Percentiles rank a stretch among this genome's conserved stretches.
Evolutionary conservation across 2,113 vertebrate genomes (phyloP).

Genomic region (Sebastes fasciatus): DNA sequence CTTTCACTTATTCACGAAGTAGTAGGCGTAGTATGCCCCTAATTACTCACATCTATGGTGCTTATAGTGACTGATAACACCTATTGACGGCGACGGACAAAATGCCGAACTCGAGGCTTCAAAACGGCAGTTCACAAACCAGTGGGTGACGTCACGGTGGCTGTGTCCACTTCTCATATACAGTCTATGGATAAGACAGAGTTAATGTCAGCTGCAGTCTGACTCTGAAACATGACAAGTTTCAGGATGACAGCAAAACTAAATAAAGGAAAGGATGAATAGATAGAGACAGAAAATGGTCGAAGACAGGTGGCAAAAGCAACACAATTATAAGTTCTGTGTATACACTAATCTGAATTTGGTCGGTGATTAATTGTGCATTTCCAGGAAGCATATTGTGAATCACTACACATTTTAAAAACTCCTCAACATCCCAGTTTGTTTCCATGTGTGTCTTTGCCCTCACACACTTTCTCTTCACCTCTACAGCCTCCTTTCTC

Average conservation of each 20-base stretch:
- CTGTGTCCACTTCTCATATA: no score
- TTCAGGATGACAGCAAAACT: neutral
- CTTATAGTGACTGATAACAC: no score
- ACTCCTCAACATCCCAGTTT: slow-evolving; percentile 1
- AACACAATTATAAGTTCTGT: no score
- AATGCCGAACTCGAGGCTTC: no score
- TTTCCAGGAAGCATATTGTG: neutral
- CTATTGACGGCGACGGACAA: no score
- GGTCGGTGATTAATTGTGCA: neutral
- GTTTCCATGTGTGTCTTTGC: neutral
- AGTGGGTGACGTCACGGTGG: no score
- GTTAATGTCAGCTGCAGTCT: neutral
- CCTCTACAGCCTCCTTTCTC: slow-evolving; percentile 28
- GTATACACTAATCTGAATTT: neutral
- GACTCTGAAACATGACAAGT: neutral
- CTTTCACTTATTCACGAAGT: no score
- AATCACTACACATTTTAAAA: neutral
- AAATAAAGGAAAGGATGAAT: neutral
- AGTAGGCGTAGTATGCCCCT: no score
- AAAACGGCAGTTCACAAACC: no score
- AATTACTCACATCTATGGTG: no score
- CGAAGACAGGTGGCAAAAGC: neutral
- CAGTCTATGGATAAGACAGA: neutral
- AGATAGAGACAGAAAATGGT: neutral
- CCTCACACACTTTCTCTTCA: slow-evolving; percentile 28